Base-by-base conservation (phyloP, 2,797 vertebrate genomes). In the Scleropages formosus region DNA sequence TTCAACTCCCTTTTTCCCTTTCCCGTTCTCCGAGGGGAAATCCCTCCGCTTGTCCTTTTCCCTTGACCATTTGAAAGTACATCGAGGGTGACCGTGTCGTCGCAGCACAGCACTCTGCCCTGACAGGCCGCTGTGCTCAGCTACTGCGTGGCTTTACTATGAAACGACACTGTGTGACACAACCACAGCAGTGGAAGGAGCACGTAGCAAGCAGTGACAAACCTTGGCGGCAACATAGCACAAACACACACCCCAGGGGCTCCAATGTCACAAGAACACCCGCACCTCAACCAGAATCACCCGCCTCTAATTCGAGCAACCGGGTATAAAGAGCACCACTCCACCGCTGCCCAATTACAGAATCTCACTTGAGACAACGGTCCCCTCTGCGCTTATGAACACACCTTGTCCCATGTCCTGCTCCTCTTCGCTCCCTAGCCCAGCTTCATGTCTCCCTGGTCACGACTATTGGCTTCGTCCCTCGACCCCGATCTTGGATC, bases 101-200 rank as follows among this genome's bases (percentile, higher is more conserved):
- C 9, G 1, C 16, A 9, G 9, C 59, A 2, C 4, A 20, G 16
- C 20, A 15, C 59, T 31, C 24, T 15, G 53, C 56, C 13, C 26
- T 72, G 70, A 60, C 70, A 71, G 49, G 20, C 69, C 56, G 49
- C 3, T 4, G 53, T 3, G 9, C 31, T n/a, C 53, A 26, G 26
- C 51, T 69, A n/a, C n/a, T n/a, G n/a, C n/a, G n/a, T 18, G 44
- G 51, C 18, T 49, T 31, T 39, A 22, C 46, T 6, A 11, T n/a
- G n/a, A 69, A 69, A 44, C 46, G 47, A 69, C 66, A 69, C 47
- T 13, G 16, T 26, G 51, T 56, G 53, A 56, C 69, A 56, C 51
- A 39, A n/a, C 13, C 51, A 20, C 71, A 69, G 71, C 53, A 71
- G 51, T 8, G 1, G 18, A 56, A 7, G 47, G 31, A 51, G 51